Evolutionary conservation across 2,113 vertebrate species (phyloP).

Genomic region (Ia io): DNA sequence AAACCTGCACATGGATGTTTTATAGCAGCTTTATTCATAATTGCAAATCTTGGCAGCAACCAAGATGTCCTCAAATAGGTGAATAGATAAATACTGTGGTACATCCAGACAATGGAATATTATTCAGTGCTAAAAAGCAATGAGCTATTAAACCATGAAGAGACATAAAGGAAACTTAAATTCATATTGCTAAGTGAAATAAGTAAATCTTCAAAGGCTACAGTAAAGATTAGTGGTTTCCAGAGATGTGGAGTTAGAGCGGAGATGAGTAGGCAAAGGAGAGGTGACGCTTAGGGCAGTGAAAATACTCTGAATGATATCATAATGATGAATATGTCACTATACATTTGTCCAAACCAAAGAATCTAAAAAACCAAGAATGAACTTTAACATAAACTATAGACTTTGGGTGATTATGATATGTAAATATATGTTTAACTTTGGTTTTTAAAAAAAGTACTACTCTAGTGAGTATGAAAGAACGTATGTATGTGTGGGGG

Average conservation of each 20-base stretch:
- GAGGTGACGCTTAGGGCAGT: not conserved
- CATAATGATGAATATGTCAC: not conserved
- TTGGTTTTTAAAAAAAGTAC: not conserved
- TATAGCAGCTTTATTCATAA: not conserved
- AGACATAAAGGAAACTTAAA: not conserved
- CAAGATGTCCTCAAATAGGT: not conserved
- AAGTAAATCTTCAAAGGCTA: not conserved
- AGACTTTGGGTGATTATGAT: not conserved
- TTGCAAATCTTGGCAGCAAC: not conserved
- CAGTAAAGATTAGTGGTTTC: not conserved
- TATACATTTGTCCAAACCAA: not conserved
- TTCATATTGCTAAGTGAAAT: not conserved
- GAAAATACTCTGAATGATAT: not conserved
- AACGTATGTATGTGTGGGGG: not conserved
- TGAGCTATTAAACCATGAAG: not conserved
- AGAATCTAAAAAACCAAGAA: not conserved
- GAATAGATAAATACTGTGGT: not conserved
- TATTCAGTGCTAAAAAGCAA: not conserved
- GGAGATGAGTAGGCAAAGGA: not conserved
- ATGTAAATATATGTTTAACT: not conserved
- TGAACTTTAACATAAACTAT: not conserved
- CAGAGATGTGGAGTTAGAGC: not conserved
- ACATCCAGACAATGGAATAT: not conserved
- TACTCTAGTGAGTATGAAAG: not conserved
- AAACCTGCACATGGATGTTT: not conserved